These are phyloP conservation scores for Euphonia xanthogaster DNA, from an alignment of 2,797 vertebrate species.

Conservation along the genomic window DNA sequence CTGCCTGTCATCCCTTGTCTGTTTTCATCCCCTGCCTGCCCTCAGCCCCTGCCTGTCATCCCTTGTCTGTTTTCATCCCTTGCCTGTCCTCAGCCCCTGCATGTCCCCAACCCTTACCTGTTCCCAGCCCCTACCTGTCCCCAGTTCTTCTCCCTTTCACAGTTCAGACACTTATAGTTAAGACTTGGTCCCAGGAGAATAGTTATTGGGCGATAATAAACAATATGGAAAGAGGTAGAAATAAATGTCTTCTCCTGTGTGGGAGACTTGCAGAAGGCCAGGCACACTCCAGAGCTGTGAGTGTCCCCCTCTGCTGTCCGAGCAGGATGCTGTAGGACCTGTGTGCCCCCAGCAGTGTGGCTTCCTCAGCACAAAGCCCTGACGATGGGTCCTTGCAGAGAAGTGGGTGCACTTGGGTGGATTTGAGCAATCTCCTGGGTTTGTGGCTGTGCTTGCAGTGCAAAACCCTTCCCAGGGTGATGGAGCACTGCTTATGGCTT, in stretches of 20 bases:
- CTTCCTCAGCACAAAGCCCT: neutral
- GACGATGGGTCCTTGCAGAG: neutral
- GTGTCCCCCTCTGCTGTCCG: accelerated
- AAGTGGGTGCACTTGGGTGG: neutral
- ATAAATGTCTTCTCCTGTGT: neutral
- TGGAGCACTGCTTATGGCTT: no score
- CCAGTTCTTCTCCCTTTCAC: neutral
- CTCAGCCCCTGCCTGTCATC: neutral
- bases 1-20: no score
- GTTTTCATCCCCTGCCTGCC: accelerated
- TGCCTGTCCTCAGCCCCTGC: accelerated
- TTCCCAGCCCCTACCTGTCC: neutral
- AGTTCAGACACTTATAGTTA: neutral
- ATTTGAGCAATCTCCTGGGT: neutral
- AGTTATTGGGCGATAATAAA: neutral
- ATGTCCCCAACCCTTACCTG: accelerated
- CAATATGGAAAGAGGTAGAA: neutral
- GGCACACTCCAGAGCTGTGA: neutral
- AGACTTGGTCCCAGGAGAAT: neutral
- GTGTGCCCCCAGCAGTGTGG: neutral
- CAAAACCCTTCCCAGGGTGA: neutral
- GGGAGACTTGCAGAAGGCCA: neutral
- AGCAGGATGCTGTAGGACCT: neutral
- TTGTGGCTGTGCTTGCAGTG: neutral
- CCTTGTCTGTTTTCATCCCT: accelerated